Conservation (phyloP, 1,140 invertebrate genomes). For the Anoplolepis gracilipes region DNA sequence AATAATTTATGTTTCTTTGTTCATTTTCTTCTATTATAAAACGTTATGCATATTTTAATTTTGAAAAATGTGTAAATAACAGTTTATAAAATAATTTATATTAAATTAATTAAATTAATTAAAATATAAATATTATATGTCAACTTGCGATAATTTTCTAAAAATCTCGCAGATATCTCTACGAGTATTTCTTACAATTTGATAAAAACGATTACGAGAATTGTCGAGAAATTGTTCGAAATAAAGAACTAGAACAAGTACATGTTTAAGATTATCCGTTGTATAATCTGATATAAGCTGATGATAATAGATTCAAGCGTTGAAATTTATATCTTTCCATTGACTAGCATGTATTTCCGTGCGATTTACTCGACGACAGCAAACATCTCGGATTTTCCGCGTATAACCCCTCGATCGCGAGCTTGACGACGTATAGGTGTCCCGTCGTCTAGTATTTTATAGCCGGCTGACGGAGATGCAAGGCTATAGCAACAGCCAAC, state of each 20-base stretch:
- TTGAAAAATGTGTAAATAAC: not conserved
- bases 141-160: not conserved
- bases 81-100: not conserved
- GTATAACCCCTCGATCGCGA: not conserved
- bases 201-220: not conserved
- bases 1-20: not conserved
- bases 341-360: not conserved
- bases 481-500: not conserved
- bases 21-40: not conserved
- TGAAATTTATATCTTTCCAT: conserved; percentile 13
- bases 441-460: conserved; percentile 29
- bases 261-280: not conserved
- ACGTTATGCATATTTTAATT: not conserved
- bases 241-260: conserved; percentile 9
- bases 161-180: not conserved
- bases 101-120: not conserved
- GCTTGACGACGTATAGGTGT: conserved; percentile 15
- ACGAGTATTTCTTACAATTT: not conserved
- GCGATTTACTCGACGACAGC: not conserved
- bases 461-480: not conserved
- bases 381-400: conserved; percentile 7
- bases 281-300: not conserved
- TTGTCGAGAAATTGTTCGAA: not conserved
- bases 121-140: not conserved
- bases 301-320: conserved; percentile 7